Conservation (phyloP, 2,113 vertebrate species). For the Ellobius talpinus region DNA sequence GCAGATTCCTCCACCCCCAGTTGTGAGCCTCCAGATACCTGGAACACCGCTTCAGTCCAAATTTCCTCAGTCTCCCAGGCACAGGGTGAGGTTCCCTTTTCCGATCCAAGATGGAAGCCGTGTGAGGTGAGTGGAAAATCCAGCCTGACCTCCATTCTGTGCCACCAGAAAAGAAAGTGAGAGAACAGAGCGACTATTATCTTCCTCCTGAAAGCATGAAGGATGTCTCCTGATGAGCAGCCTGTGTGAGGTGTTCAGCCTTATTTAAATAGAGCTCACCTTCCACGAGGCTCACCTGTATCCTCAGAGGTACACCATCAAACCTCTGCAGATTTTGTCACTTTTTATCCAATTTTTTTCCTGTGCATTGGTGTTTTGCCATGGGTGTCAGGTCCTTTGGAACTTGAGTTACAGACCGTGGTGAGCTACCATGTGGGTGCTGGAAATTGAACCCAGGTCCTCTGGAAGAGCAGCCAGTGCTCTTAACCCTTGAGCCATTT, state of each 20-base stretch:
- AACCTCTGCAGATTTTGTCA: not conserved
- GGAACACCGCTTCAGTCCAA: not conserved
- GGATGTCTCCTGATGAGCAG: not conserved
- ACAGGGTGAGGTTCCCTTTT: not conserved
- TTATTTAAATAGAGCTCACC: not conserved
- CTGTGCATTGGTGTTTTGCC: too few species aligned
- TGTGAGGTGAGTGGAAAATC: not conserved
- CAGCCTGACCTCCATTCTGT: too few species aligned
- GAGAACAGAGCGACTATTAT: not conserved
- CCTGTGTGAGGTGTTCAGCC: not conserved
- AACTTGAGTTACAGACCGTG: too few species aligned
- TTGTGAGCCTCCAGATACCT: not conserved
- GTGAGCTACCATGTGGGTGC: too few species aligned
- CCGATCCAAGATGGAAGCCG: too few species aligned
- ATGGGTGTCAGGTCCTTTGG: too few species aligned
- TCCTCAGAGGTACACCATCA: not conserved
- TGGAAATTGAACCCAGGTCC: too few species aligned
- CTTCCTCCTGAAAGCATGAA: not conserved
- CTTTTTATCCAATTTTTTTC: not conserved
- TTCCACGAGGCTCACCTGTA: too few species aligned
- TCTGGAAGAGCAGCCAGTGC: too few species aligned
- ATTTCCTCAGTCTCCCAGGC: not conserved
- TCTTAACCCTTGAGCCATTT: too few species aligned
- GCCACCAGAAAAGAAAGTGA: not conserved
- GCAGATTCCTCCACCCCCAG: not conserved